Evolutionary conservation across 2,797 vertebrate species (phyloP).

Genomic region (Carduelis carduelis): DNA sequence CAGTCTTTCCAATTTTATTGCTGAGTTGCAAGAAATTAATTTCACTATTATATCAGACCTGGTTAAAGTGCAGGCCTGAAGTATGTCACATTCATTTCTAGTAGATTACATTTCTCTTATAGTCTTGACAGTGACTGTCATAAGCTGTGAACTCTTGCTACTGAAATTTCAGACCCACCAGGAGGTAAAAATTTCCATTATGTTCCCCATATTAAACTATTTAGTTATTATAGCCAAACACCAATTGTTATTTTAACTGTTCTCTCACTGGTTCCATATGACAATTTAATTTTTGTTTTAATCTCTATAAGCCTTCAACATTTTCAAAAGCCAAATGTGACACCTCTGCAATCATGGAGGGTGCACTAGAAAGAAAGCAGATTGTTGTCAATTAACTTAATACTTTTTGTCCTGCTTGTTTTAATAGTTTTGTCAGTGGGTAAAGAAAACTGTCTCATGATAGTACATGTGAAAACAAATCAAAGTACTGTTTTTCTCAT

Average conservation of each 20-base stretch:
- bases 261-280: neutral
- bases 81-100: neutral
- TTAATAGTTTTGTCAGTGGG: neutral
- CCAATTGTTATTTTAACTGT: neutral
- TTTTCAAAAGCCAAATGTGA: neutral
- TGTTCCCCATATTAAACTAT: neutral
- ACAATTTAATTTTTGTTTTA: neutral
- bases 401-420: neutral
- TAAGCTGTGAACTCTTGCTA: rapidly evolving
- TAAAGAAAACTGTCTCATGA: neutral
- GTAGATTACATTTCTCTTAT: neutral
- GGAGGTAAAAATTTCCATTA: neutral
- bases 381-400: neutral
- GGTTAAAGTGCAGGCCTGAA: neutral
- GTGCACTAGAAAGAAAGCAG: neutral
- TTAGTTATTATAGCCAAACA: neutral
- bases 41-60: neutral
- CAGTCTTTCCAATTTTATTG: neutral
- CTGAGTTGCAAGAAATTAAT: neutral
- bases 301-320: neutral
- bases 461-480: neutral
- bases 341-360: rapidly evolving
- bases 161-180: neutral
- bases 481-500: neutral
- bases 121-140: neutral